These are phyloP conservation scores for Oceanodroma leucorhoa DNA, from an alignment of 2,797 vertebrate species.

Conservation along the genomic window DNA sequence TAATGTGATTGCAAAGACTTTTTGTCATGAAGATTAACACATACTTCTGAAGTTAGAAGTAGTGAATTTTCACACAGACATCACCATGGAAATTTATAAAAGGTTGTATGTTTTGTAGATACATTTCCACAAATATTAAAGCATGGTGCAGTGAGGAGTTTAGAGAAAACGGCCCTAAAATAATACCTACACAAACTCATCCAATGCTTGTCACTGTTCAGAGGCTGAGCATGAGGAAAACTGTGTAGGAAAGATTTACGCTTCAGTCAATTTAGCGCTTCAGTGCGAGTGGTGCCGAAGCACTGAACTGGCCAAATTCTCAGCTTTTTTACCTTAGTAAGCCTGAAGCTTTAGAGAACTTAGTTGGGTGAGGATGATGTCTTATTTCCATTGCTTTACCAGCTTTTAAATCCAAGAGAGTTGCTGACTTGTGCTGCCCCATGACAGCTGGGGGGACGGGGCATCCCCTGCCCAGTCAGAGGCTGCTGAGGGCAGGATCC, in stretches of 20 bases:
- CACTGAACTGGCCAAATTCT: background rate
- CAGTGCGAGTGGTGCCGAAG: background rate
- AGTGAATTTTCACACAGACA: background rate
- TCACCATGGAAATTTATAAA: constrained; percentile 14
- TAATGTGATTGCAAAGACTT: constrained; percentile 17
- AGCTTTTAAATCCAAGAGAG: background rate
- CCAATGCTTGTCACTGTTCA: background rate
- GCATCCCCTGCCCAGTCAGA: background rate
- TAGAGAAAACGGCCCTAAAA: background rate
- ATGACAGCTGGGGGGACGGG: background rate
- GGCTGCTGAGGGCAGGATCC: background rate
- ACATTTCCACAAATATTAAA: background rate
- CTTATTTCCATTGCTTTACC: background rate
- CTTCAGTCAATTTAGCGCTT: background rate
- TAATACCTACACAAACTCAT: background rate
- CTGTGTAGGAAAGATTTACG: background rate
- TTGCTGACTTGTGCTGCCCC: background rate
- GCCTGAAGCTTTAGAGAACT: background rate
- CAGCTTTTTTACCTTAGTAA: background rate
- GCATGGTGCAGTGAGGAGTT: background rate
- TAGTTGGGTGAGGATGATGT: background rate
- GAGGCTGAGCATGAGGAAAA: fast-evolving
- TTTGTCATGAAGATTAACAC: constrained; percentile 27
- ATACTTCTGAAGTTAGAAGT: constrained; percentile 5
- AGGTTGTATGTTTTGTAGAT: constrained; percentile 5